Percentiles rank a stretch among this genome's conserved stretches.
Conservation (phyloP, 2,888 invertebrate species). For the Apeira syringaria region DNA sequence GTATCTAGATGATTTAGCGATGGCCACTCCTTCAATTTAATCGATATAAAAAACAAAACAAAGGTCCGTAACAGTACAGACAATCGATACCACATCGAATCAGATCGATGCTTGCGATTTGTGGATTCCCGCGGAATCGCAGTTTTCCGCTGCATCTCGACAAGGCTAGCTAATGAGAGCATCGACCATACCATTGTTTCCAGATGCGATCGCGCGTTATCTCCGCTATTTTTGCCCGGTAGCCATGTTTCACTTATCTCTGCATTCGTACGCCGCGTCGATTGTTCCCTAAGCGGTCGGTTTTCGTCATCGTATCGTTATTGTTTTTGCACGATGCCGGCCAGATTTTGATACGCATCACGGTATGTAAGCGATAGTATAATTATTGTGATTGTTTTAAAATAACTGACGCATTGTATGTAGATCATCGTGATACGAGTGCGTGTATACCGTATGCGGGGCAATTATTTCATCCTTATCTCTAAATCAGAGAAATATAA, state of each 20-base stretch:
- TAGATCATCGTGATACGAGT: conserved; percentile 34
- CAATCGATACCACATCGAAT: conserved; percentile 59
- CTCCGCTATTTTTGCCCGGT: conserved; percentile 74
- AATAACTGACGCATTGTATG: conserved; percentile 37
- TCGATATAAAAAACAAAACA: conserved; percentile 34
- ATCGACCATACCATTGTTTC: conserved; percentile 77
- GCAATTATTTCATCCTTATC: conserved; percentile 33
- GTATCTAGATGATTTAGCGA: conserved; percentile 18
- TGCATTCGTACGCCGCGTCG: conserved; percentile 59
- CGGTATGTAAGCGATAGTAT: conserved; percentile 38
- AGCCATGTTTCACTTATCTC: conserved; percentile 77
- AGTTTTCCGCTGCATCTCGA: conserved; percentile 64
- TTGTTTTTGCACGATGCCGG: conserved; percentile 41
- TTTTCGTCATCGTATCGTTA: conserved; percentile 66
- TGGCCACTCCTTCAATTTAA: conserved; percentile 15
- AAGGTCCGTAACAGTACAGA: conserved; percentile 35
- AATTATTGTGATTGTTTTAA: conserved; percentile 53
- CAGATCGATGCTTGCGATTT: conserved; percentile 59
- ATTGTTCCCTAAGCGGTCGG: conserved; percentile 62
- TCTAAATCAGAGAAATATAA: conserved; percentile 30
- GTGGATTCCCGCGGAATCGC: conserved; percentile 69
- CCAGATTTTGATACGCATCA: conserved; percentile 39
- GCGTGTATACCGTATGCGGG: conserved; percentile 19
- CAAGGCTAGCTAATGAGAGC: conserved; percentile 79
- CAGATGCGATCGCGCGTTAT: conserved; percentile 73